phyloP scores from a whole-genome alignment of 2,113 vertebrate species.

The Periophthalmus modestus region DNA sequence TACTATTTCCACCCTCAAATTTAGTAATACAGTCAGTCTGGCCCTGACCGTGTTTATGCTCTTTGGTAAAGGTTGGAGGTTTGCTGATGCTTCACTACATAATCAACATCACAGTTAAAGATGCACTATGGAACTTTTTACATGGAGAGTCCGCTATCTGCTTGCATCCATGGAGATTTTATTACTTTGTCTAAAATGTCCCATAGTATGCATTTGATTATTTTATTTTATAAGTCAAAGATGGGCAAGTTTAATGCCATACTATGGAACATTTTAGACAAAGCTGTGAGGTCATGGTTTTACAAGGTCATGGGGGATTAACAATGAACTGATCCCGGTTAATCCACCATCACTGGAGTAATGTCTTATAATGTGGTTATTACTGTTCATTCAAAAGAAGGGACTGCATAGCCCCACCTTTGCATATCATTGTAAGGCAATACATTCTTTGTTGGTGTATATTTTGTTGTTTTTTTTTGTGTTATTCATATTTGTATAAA shows the following conservation, averaged over 20 bases:
- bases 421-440: not conserved
- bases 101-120: too few species aligned
- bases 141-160: too few species aligned
- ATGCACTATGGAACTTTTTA: too few species aligned
- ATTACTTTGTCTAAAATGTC: not conserved
- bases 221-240: too few species aligned
- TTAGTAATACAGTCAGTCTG: too few species aligned
- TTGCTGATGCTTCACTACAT: too few species aligned
- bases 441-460: too few species aligned
- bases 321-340: constrained; percentile 6
- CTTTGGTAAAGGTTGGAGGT: too few species aligned
- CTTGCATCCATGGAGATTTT: too few species aligned
- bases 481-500: not conserved
- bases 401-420: not conserved
- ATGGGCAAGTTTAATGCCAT: too few species aligned
- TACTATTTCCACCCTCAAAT: not conserved
- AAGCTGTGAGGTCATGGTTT: not conserved
- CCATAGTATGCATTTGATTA: too few species aligned
- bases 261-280: not conserved
- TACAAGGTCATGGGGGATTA: constrained; percentile 6
- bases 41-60: not conserved
- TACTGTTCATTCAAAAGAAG: not conserved
- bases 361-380: constrained; percentile 8
- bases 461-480: not conserved
- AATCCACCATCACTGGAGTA: constrained; percentile 8